These are phyloP conservation scores for Mus spicilegus DNA, from an alignment of 2,113 vertebrate species.

Conservation along the genomic window DNA sequence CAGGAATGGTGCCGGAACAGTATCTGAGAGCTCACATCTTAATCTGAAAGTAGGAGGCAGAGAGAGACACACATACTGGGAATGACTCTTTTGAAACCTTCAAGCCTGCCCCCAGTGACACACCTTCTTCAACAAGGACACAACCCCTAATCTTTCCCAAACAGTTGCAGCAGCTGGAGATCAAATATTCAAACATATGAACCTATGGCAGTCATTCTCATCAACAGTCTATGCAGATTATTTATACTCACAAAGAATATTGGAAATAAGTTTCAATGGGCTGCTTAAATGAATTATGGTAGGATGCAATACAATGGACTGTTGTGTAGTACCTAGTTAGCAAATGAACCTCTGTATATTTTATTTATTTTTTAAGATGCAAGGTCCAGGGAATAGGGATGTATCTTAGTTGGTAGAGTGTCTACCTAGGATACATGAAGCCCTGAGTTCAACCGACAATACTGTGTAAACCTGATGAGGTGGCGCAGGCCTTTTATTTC, in stretches of 20 bases:
- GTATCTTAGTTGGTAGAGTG: background rate
- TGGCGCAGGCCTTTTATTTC: background rate
- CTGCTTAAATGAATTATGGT: background rate
- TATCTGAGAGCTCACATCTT: background rate
- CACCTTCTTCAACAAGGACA: background rate
- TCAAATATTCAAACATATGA: background rate
- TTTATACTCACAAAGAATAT: background rate
- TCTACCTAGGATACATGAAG: background rate
- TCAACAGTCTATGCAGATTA: background rate
- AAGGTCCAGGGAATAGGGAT: background rate
- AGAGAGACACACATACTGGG: background rate
- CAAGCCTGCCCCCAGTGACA: background rate
- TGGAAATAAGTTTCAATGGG: background rate
- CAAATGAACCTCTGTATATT: background rate
- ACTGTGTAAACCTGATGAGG: background rate
- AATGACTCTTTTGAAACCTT: background rate
- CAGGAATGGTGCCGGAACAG: background rate
- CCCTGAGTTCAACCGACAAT: background rate
- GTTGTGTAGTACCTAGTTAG: background rate
- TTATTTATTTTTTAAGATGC: background rate
- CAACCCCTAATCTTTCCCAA: background rate
- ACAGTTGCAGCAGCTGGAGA: background rate
- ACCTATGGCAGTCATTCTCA: background rate
- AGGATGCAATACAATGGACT: background rate
- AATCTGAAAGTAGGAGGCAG: background rate